Percentiles rank a stretch among this genome's conserved stretches.
Conservation (phyloP, 2,888 invertebrate species). For the Nineta flava region DNA sequence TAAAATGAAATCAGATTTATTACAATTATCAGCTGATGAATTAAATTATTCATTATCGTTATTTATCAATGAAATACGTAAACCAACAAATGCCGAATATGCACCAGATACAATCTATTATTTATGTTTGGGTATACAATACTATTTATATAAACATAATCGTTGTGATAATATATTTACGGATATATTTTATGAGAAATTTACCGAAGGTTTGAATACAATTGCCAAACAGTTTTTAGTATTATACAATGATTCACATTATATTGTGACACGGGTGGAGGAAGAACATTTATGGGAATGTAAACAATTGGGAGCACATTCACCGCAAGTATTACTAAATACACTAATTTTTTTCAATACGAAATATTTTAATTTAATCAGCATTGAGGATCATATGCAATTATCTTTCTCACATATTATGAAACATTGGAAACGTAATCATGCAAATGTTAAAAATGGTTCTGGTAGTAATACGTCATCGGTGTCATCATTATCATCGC, state of each 20-base stretch:
- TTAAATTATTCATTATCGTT: constrained; percentile 77
- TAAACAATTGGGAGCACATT: constrained; percentile 88
- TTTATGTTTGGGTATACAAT: constrained; percentile 82
- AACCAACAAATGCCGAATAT: constrained; percentile 83
- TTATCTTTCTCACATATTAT: constrained; percentile 88
- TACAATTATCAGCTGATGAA: constrained; percentile 81
- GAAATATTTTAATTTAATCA: constrained; percentile 89
- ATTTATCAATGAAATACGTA: constrained; percentile 84
- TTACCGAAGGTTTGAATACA: constrained; percentile 81
- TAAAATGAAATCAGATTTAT: constrained; percentile 55
- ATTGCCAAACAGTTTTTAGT: constrained; percentile 72
- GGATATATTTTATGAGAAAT: constrained; percentile 82
- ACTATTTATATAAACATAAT: constrained; percentile 85
- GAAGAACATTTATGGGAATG: constrained; percentile 96
- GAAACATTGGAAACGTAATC: constrained; percentile 87
- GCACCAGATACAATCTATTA: constrained; percentile 92
- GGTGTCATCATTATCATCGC: constrained; percentile 51
- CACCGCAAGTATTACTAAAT: constrained; percentile 81
- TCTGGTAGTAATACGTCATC: constrained; percentile 36
- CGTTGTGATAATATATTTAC: constrained; percentile 93
- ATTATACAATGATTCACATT: constrained; percentile 70
- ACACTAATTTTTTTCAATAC: constrained; percentile 95
- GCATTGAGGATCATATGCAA: constrained; percentile 84
- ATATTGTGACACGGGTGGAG: constrained; percentile 83
- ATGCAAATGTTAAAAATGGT: constrained; percentile 51